Percentiles rank a stretch among this genome's conserved stretches.
Conservation (phyloP, 2,797 vertebrate species). For the Lerista edwardsae region DNA sequence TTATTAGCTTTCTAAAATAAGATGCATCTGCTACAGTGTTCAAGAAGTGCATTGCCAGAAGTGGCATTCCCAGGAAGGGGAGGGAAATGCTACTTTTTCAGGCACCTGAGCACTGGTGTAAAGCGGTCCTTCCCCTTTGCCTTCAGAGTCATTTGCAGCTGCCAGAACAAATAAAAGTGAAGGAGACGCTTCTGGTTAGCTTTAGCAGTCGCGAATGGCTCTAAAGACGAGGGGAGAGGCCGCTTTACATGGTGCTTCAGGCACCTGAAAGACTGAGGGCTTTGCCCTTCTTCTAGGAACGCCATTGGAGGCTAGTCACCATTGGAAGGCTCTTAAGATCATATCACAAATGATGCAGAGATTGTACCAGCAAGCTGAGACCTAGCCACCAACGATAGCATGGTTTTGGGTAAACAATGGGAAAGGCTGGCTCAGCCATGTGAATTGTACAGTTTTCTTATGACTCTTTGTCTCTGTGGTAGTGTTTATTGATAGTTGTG, state of each 20-base stretch:
- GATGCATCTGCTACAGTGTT: not conserved
- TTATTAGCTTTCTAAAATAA: not conserved
- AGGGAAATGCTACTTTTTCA: no score
- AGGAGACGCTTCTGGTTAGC: no score
- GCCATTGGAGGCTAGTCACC: not conserved
- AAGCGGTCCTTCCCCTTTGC: no score
- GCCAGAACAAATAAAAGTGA: no score
- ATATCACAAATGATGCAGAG: not conserved
- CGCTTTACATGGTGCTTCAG: no score
- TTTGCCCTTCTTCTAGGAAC: no score
- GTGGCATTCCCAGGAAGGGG: no score
- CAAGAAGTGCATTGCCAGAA: not conserved
- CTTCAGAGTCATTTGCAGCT: no score
- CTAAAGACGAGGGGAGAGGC: no score
- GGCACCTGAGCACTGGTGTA: no score
- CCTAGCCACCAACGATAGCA: not conserved
- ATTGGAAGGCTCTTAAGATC: not conserved
- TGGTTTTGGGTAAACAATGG: not conserved
- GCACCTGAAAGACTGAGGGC: no score
- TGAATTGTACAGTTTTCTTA: constrained; percentile 9
- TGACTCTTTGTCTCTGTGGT: constrained; percentile 24
- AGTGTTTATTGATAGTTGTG: constrained; percentile 1
- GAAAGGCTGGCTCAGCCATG: constrained; percentile 35
- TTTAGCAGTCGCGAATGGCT: no score
- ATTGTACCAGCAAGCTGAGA: not conserved